phyloP scores from a whole-genome alignment of 2,797 vertebrate genomes.

The Xiphophorus birchmanni region DNA sequence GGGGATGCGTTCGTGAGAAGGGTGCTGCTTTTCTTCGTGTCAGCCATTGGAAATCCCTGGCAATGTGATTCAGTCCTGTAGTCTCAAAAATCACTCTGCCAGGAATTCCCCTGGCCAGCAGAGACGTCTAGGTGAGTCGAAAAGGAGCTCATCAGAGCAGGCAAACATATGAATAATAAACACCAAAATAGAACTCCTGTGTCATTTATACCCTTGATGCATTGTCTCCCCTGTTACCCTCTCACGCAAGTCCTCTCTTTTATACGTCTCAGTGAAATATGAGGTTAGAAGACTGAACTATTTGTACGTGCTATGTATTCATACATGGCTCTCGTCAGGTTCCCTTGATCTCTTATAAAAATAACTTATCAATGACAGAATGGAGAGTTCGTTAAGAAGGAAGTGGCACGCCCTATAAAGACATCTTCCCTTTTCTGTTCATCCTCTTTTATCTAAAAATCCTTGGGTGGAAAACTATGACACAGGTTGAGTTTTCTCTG shows the following conservation, averaged over 20 bases:
- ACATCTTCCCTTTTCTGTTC: conserved; percentile 32
- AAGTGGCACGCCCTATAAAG: conserved; percentile 71
- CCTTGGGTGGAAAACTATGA: conserved; percentile 23
- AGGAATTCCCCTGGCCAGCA: conserved; percentile 93
- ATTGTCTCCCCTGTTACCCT: not conserved
- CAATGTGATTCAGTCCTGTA: conserved; percentile 93
- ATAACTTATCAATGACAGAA: conserved; percentile 82
- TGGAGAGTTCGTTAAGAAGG: conserved; percentile 75
- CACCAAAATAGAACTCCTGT: not conserved
- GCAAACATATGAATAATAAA: conserved; percentile 17
- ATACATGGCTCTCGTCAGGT: conserved; percentile 53
- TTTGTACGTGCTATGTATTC: conserved; percentile 24
- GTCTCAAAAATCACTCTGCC: conserved; percentile 95
- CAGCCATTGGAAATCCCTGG: conserved; percentile 98
- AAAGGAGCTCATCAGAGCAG: conserved; percentile 15
- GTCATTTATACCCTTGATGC: not conserved
- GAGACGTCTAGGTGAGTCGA: conserved; percentile 62
- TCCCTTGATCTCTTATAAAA: conserved; percentile 80
- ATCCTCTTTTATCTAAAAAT: conserved; percentile 50
- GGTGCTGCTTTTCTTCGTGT: conserved; percentile 70
- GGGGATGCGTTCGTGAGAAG: conserved; percentile 9
- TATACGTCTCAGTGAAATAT: conserved; percentile 16
- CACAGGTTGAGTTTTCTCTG: conserved; percentile 28
- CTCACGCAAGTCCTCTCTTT: conserved; percentile 6
- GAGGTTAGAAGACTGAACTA: not conserved